These are phyloP conservation scores for Mus pahari DNA, from an alignment of 2,113 vertebrate species.

Conservation along the genomic window DNA sequence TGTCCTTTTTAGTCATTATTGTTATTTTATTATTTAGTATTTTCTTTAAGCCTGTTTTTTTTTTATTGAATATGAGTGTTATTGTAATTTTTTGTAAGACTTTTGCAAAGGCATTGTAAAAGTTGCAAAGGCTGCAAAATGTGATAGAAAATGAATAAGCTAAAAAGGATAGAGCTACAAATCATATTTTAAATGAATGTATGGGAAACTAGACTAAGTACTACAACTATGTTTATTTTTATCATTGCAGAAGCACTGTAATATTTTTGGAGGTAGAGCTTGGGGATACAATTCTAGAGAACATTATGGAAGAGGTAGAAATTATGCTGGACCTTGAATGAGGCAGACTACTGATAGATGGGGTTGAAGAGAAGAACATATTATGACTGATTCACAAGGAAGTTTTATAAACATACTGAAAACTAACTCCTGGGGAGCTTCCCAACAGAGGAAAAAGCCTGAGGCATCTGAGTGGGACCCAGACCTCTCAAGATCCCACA, in stretches of 20 bases:
- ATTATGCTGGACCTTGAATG: slow-evolving; percentile 67
- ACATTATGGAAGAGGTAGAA: slow-evolving; percentile 70
- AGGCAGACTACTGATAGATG: slow-evolving; percentile 57
- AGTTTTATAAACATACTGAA: slow-evolving; percentile 64
- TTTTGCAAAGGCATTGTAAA: slow-evolving; percentile 60
- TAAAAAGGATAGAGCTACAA: slow-evolving; percentile 48
- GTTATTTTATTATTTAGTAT: no score
- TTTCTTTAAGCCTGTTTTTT: not conserved
- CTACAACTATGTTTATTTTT: slow-evolving; percentile 66
- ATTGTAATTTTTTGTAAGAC: slow-evolving; percentile 76
- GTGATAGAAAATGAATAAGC: slow-evolving; percentile 47
- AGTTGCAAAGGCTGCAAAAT: slow-evolving; percentile 65
- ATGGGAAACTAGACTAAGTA: slow-evolving; percentile 66
- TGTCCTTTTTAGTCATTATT: no score
- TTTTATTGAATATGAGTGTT: slow-evolving; percentile 74
- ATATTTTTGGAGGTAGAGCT: slow-evolving; percentile 48
- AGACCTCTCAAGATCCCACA: slow-evolving; percentile 41
- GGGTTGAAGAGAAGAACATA: slow-evolving; percentile 50
- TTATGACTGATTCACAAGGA: slow-evolving; percentile 45
- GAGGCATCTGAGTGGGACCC: not conserved
- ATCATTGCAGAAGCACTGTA: slow-evolving; percentile 69
- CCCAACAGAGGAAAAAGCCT: slow-evolving; percentile 43
- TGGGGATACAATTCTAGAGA: not conserved
- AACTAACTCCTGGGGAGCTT: slow-evolving; percentile 39
- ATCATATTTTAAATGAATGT: slow-evolving; percentile 70